Evolutionary conservation across 2,797 vertebrate species (phyloP).

Genomic region (Syngnathus acus): DNA sequence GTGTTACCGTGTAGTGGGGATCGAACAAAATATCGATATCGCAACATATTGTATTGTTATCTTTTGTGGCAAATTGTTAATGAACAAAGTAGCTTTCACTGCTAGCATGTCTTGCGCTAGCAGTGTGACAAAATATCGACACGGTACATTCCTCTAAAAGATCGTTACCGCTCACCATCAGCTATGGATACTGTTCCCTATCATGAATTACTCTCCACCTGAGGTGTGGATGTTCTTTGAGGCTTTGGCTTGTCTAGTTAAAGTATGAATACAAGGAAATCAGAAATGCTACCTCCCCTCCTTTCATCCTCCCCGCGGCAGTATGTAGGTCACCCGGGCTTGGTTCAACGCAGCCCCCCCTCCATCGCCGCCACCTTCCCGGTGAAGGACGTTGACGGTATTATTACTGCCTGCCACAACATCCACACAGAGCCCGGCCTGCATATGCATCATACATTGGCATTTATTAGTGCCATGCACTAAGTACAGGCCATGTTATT

Average conservation of each 20-base stretch:
- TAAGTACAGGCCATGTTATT: constrained; percentile 99
- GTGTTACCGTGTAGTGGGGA: too few relatives aligned
- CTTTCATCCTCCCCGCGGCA: constrained; percentile 25
- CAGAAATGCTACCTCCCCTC: constrained; percentile 32
- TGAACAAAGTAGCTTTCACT: too few relatives aligned
- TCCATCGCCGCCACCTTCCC: constrained; percentile 38
- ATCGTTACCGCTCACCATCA: not conserved
- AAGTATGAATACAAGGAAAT: constrained; percentile 50
- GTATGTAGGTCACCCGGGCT: constrained; percentile 56
- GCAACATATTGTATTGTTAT: too few relatives aligned
- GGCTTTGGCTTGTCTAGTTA: constrained; percentile 52
- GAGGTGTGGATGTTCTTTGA: constrained; percentile 27
- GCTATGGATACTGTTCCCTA: not conserved
- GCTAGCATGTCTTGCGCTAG: too few relatives aligned
- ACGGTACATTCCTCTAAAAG: not conserved
- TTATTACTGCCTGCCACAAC: constrained; percentile 88
- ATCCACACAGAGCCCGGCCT: constrained; percentile 78
- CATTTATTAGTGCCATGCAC: constrained; percentile 98
- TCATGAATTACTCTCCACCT: constrained; percentile 11
- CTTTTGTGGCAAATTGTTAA: too few relatives aligned
- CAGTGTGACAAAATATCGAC: not conserved
- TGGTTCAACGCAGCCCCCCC: constrained; percentile 34
- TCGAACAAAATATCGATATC: too few relatives aligned
- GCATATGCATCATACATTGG: constrained; percentile 94
- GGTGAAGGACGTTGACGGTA: constrained; percentile 75